Evolutionary conservation across 23 tunicate species (phyloP).

Genomic region (Ciona savignyi): DNA sequence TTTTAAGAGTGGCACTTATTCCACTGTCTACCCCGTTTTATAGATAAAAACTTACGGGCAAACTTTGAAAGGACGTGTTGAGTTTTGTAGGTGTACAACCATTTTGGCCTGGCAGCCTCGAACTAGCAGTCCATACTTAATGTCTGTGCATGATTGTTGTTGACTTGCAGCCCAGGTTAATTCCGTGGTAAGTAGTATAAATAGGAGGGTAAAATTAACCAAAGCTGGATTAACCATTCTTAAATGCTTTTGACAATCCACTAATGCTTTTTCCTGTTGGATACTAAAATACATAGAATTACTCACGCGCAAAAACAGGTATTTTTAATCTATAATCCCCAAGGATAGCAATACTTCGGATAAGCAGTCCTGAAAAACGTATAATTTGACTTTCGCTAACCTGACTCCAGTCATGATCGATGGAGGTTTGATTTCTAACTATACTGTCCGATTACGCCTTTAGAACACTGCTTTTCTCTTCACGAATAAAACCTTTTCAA

Average conservation of each 20-base stretch:
- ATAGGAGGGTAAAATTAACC: not conserved
- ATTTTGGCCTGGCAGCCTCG: not conserved
- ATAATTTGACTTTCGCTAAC: too few relatives aligned
- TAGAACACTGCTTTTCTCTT: not conserved
- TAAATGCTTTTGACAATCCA: not conserved
- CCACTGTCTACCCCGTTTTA: too few relatives aligned
- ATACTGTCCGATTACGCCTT: too few relatives aligned
- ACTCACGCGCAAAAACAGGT: too few relatives aligned
- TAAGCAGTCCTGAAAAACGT: too few relatives aligned
- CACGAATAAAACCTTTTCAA: not conserved
- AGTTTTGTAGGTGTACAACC: conserved; percentile 1
- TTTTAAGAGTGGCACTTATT: too few relatives aligned
- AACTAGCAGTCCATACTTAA: conserved; percentile 1
- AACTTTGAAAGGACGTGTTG: not conserved
- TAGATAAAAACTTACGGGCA: conserved; percentile 17
- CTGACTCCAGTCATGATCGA: too few relatives aligned
- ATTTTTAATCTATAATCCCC: too few relatives aligned
- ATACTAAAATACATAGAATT: too few relatives aligned
- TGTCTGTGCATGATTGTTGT: not conserved
- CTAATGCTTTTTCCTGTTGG: too few relatives aligned
- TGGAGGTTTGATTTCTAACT: too few relatives aligned
- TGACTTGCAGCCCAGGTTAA: not conserved
- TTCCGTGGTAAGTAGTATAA: not conserved
- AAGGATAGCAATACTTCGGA: too few relatives aligned
- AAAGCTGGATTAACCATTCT: not conserved